Conservation (phyloP, 1,140 invertebrate genomes). For the Pseudomyrmex concolor region DNA sequence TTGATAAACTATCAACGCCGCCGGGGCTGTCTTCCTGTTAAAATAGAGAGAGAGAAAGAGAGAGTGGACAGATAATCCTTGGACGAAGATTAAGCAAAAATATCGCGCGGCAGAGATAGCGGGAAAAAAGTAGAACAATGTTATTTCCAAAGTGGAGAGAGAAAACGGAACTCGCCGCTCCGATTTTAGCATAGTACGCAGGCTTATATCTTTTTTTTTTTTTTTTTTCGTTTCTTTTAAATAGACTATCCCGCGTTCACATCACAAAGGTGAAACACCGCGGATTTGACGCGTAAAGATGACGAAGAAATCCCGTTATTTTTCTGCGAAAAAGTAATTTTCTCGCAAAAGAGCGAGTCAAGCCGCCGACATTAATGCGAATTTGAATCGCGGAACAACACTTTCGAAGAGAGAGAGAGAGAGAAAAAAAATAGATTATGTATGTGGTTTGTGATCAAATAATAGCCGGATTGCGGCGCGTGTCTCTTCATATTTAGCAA, state of each 20-base stretch:
- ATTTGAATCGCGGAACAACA: not conserved
- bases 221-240: not conserved
- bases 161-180: not conserved
- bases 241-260: not conserved
- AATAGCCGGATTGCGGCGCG: too few species aligned
- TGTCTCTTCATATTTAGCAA: too few species aligned
- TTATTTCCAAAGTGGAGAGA: slow-evolving; percentile 2
- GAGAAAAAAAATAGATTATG: too few species aligned
- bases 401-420: too few species aligned
- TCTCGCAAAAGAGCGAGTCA: not conserved
- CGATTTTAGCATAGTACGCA: not conserved
- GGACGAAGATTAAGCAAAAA: slow-evolving; percentile 23
- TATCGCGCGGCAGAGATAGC: not conserved
- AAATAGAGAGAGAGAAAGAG: slow-evolving; percentile 8
- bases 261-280: slow-evolving; percentile 8
- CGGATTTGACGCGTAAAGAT: slow-evolving; percentile 4
- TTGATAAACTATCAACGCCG: not conserved
- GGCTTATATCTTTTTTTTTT: slow-evolving; percentile 15
- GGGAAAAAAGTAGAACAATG: slow-evolving; percentile 8
- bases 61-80: not conserved
- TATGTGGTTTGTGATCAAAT: too few species aligned
- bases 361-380: slow-evolving; percentile 12
- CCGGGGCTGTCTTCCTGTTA: not conserved
- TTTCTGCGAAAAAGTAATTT: not conserved
- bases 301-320: slow-evolving; percentile 17